Base-by-base conservation (phyloP, 2,113 vertebrate genomes). In the Brachyistius frenatus region DNA sequence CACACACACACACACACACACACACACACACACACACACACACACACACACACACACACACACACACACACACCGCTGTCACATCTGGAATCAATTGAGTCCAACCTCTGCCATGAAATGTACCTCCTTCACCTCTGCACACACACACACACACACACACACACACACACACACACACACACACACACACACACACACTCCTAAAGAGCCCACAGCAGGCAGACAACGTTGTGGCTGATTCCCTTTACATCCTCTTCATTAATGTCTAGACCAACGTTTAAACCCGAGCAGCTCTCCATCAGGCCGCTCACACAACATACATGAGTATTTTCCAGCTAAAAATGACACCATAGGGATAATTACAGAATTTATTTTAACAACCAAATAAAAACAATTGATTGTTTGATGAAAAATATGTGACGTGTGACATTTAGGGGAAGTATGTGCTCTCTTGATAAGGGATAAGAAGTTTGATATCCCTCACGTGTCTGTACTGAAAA, bases 21-120 rank as follows among this genome's bases (percentile, higher is more conserved):
- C 47, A 49, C 47, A 65, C 75, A 64, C 80, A 65, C 60, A 63
- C 82, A 85, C 78, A 73, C 72, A 78, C 83, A 71, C 53, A 67
- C 53, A 47, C 46, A 66, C 64, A 77, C 57, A 54, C 77, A 76
- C 58, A 37, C 52, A 76, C 77, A 54, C 49, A 66, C 57, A 41
- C 74, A 66, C 74, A 80, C 49, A 69, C 73, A 76, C 62, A 57
- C 70, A 74, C 80, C 66, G 31, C 67, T 16, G 10, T 63, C 84
- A 89, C 93, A 90, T 92, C 89, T 92, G 93, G 91, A 85, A 91
- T 84, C 80, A 85, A 88, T 94, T 31, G 44, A 49, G 62, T 76
- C n/a, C 54, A 85, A 69, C 76, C 50, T 84, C 84, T 77, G 68
- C 78, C 75, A 81, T 86, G 66, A 86, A 66, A 62, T 36, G 37